Evolutionary conservation across 2,113 vertebrate genomes (phyloP).

Genomic region (Orthonyx spaldingii): DNA sequence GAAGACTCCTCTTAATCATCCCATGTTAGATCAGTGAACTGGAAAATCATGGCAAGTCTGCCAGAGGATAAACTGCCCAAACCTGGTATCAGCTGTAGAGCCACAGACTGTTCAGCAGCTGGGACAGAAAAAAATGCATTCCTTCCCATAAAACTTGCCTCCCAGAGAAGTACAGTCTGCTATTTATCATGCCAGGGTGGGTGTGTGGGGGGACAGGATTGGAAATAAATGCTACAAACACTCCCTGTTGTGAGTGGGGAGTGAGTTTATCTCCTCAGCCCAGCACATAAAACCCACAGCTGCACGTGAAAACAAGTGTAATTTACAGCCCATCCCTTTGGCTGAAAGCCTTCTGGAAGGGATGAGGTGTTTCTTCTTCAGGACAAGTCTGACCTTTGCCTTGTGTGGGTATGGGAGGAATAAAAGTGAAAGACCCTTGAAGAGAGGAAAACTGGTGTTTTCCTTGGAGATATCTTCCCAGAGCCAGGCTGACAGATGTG

Average conservation of each 20-base stretch:
- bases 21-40: neutral
- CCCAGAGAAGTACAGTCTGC: slow-evolving; percentile 8
- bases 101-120: slow-evolving; percentile 3
- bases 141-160: slow-evolving; percentile 16
- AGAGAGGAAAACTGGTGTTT: slow-evolving; percentile 20
- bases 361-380: neutral
- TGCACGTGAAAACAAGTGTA: neutral
- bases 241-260: neutral
- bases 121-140: slow-evolving; percentile 13
- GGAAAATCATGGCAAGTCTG: slow-evolving; percentile 10
- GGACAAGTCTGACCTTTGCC: neutral
- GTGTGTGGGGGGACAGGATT: neutral
- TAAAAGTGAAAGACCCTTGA: neutral
- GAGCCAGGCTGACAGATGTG: slow-evolving; percentile 13
- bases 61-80: neutral
- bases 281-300: neutral
- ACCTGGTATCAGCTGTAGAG: neutral
- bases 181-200: slow-evolving; percentile 19
- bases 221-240: neutral
- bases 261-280: slow-evolving; percentile 30
- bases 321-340: slow-evolving; percentile 5
- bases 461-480: neutral
- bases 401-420: neutral
- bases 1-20: slow-evolving; percentile 16
- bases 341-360: neutral